These are phyloP conservation scores for Hyles vespertilio DNA, from an alignment of 1,140 invertebrate genomes.

Conservation along the genomic window DNA sequence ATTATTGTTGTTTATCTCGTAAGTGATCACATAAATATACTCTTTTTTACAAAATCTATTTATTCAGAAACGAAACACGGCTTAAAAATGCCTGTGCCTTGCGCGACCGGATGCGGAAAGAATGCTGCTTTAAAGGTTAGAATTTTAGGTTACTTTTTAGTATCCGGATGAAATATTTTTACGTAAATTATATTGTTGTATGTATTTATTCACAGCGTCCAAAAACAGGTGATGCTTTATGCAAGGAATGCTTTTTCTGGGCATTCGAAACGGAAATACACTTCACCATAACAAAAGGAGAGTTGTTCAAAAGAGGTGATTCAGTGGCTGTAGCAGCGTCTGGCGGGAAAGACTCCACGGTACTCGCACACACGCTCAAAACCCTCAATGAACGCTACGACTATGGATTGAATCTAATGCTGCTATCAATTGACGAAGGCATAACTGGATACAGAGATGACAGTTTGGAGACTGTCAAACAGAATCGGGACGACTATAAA, in stretches of 20 bases:
- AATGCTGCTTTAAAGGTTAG: slow-evolving; percentile 83
- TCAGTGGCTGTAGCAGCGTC: slow-evolving; percentile 97
- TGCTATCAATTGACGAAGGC: slow-evolving; percentile 99
- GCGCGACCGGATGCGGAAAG: slow-evolving; percentile 82
- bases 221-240: slow-evolving; percentile 93
- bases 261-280: slow-evolving; percentile 98
- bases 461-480: slow-evolving; percentile 97
- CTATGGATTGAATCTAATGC: slow-evolving; percentile 93
- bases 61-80: slow-evolving; percentile 12
- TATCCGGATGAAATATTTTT: neutral
- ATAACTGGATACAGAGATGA: slow-evolving; percentile 99
- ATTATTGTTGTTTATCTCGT: too few relatives aligned
- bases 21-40: too few relatives aligned
- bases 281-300: slow-evolving; percentile 90
- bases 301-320: slow-evolving; percentile 91
- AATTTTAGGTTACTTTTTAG: slow-evolving; percentile 13
- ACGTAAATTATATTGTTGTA: too few relatives aligned
- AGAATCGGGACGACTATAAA: slow-evolving; percentile 94
- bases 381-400: slow-evolving; percentile 93
- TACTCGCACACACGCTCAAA: slow-evolving; percentile 95
- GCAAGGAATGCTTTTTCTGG: slow-evolving; percentile 96
- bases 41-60: too few relatives aligned
- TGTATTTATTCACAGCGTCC: slow-evolving; percentile 80
- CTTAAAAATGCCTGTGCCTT: slow-evolving; percentile 78
- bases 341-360: slow-evolving; percentile 99